These are phyloP conservation scores for Pantherophis vulpinus DNA, from an alignment of 2,797 vertebrate genomes.

Conservation along the genomic window DNA sequence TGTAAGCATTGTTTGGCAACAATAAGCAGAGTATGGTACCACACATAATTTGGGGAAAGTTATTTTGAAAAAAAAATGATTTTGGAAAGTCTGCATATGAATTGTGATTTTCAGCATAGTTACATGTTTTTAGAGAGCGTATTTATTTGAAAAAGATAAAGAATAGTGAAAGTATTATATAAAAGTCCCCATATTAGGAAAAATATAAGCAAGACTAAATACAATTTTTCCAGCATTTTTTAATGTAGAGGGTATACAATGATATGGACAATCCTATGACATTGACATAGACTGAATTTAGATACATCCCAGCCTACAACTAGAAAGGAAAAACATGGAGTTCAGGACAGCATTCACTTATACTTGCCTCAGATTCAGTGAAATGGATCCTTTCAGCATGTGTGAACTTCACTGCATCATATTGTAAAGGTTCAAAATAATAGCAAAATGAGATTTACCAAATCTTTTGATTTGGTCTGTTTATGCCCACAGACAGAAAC, in stretches of 20 bases:
- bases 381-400: neutral
- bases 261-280: neutral
- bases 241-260: neutral
- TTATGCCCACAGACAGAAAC: constrained; percentile 7
- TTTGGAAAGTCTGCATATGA: neutral
- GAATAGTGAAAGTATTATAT: neutral
- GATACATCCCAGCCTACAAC: neutral
- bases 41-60: neutral
- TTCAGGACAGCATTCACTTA: neutral
- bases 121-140: neutral
- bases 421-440: neutral
- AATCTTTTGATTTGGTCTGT: constrained; percentile 12
- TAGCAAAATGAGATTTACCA: neutral
- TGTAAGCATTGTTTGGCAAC: neutral
- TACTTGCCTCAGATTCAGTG: neutral
- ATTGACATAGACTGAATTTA: neutral
- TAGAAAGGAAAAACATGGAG: neutral
- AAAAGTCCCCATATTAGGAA: neutral
- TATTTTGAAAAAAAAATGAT: neutral
- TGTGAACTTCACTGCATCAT: neutral
- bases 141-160: neutral
- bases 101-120: neutral
- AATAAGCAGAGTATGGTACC: neutral
- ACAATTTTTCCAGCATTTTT: neutral
- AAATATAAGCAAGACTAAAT: neutral